These are phyloP conservation scores for Hymenopus coronatus DNA, from an alignment of 2,888 invertebrate genomes.

Conservation along the genomic window DNA sequence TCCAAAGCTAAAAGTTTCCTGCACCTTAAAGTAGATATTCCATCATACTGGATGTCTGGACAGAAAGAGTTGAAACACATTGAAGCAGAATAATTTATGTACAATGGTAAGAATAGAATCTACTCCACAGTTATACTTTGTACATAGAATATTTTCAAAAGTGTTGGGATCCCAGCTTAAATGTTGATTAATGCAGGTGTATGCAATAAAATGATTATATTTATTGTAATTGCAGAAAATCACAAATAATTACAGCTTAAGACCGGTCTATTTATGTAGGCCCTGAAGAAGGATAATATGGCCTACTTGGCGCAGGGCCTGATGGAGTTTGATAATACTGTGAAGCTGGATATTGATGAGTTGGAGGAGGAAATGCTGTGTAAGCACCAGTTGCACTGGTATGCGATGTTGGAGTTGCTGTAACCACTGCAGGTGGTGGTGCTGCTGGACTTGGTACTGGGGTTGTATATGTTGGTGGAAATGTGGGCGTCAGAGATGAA, in stretches of 20 bases:
- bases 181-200: too few relatives aligned
- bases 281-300: constrained; percentile 24
- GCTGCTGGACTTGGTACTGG: not conserved
- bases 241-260: not conserved
- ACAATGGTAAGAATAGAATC: too few relatives aligned
- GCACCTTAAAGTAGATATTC: too few relatives aligned
- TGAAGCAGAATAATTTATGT: too few relatives aligned
- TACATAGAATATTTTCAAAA: too few relatives aligned
- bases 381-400: constrained; percentile 26
- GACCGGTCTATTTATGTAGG: not conserved
- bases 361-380: not conserved
- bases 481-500: constrained; percentile 11
- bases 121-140: too few relatives aligned
- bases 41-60: too few relatives aligned
- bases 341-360: constrained; percentile 18
- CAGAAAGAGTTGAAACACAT: too few relatives aligned
- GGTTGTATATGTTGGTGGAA: constrained; percentile 23
- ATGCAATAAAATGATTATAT: not conserved
- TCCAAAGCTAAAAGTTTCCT: too few relatives aligned
- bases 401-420: constrained; percentile 28
- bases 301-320: not conserved
- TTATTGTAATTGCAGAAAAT: not conserved
- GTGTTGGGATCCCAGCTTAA: too few relatives aligned
- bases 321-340: constrained; percentile 20
- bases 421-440: not conserved